These are phyloP conservation scores for Lepilemur ruficaudatus DNA, from an alignment of 2,797 vertebrate genomes.

Conservation along the genomic window DNA sequence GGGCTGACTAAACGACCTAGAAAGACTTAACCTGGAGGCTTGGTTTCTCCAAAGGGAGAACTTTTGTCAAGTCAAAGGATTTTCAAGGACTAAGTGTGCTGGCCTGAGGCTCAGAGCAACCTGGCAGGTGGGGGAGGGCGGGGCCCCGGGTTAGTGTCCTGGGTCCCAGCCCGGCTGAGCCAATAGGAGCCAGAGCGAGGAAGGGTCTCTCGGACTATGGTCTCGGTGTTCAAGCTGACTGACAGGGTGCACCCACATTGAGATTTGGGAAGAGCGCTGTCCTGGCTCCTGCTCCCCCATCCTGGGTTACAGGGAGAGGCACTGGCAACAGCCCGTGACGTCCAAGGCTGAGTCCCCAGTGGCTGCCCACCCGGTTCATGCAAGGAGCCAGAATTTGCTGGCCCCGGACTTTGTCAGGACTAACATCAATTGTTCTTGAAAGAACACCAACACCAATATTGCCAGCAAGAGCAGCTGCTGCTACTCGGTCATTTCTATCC, in stretches of 20 bases:
- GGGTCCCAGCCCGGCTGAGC: neutral
- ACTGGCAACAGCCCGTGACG: neutral
- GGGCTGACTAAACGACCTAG: neutral
- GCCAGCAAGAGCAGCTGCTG: neutral
- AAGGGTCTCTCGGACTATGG: neutral
- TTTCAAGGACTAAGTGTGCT: neutral
- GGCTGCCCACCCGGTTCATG: neutral
- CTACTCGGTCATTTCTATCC: neutral
- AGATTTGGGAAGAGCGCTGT: neutral
- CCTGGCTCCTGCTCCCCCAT: too few species aligned
- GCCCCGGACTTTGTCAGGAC: neutral
- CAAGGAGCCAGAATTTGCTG: neutral
- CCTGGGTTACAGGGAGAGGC: neutral
- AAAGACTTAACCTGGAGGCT: neutral
- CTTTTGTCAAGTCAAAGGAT: neutral
- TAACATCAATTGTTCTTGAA: neutral
- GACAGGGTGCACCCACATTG: accelerated
- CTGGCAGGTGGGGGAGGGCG: neutral
- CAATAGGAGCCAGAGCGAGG: neutral
- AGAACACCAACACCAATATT: neutral
- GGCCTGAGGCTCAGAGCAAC: neutral
- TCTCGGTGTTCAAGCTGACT: neutral
- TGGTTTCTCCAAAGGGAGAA: neutral
- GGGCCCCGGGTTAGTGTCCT: neutral
- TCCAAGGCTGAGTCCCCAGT: neutral